phyloP scores from a whole-genome alignment of 2,797 vertebrate genomes.

The Nannoperca australis region DNA sequence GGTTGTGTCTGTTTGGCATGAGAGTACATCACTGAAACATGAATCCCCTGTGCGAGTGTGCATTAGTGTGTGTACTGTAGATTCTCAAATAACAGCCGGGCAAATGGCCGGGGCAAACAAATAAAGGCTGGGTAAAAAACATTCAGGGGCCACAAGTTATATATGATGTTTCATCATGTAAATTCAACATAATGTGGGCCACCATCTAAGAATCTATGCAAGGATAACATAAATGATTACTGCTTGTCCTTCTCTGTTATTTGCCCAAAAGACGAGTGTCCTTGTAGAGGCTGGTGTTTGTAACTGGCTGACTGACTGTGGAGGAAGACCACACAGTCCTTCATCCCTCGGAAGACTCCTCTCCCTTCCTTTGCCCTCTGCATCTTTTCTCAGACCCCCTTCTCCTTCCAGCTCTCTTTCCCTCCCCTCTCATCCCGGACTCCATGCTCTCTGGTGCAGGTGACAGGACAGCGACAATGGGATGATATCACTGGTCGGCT shows the following conservation, averaged over 20 bases:
- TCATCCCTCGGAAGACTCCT: constrained; percentile 26
- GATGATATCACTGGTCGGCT: constrained; percentile 70
- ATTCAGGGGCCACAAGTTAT: background rate
- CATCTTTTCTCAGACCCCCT: constrained; percentile 27
- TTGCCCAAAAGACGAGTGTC: background rate
- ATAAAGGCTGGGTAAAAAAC: constrained; percentile 13
- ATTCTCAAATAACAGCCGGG: constrained; percentile 29
- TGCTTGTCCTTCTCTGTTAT: background rate
- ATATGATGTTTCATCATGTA: background rate
- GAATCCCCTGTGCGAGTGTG: constrained; percentile 14
- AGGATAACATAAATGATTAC: background rate
- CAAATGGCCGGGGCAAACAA: constrained; percentile 2
- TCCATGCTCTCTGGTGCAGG: constrained; percentile 73
- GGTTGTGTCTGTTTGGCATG: constrained; percentile 24
- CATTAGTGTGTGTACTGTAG: constrained; percentile 4
- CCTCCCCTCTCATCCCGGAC: constrained; percentile 34
- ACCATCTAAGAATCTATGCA: background rate
- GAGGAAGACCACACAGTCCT: constrained; percentile 44
- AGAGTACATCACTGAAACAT: constrained; percentile 21
- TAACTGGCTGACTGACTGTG: constrained; percentile 26
- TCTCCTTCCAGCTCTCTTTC: constrained; percentile 18
- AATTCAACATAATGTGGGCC: background rate
- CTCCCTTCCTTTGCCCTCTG: constrained; percentile 29
- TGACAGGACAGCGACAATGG: constrained; percentile 79
- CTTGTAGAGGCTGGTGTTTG: constrained; percentile 19